phyloP scores from a whole-genome alignment of 2,797 vertebrate genomes.

The Microtus californicus region DNA sequence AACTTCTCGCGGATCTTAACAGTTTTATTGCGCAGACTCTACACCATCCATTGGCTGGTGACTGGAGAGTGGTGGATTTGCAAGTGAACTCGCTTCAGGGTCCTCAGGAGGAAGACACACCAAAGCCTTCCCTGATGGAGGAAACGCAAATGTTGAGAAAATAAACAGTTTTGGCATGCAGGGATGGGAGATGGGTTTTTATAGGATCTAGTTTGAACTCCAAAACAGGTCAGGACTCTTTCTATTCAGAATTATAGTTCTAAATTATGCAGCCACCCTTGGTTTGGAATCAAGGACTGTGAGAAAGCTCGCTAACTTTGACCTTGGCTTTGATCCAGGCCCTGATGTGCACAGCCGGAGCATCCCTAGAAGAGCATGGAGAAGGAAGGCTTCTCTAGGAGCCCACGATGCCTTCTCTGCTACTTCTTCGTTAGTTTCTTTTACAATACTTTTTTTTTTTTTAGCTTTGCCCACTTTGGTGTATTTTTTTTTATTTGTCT shows the following conservation, averaged over 20 bases:
- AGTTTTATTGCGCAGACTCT: not conserved
- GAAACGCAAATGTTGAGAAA: not conserved
- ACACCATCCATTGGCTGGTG: not conserved
- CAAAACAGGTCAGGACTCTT: constrained; percentile 30
- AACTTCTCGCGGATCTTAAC: too few species aligned
- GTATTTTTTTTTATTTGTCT: not conserved
- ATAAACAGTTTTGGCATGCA: not conserved
- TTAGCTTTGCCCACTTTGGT: not conserved
- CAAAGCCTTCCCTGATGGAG: not conserved
- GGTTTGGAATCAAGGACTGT: constrained; percentile 31
- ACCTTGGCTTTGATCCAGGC: not conserved
- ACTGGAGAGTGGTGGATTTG: not conserved
- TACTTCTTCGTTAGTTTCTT: not conserved
- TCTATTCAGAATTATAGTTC: not conserved
- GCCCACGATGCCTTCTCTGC: not conserved
- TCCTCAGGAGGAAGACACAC: not conserved
- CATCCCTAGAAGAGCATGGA: too few species aligned
- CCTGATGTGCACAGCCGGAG: not conserved
- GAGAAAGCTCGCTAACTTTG: not conserved
- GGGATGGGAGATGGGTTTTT: not conserved
- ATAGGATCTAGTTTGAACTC: not conserved
- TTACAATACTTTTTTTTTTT: not conserved
- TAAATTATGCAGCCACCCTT: not conserved
- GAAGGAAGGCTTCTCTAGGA: not conserved
- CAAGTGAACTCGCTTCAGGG: not conserved